Percentiles rank a stretch among this genome's conserved stretches.
These are phyloP conservation scores for Chaetorhynchus papuensis DNA, from an alignment of 2,113 vertebrate genomes.

Conservation along the genomic window DNA sequence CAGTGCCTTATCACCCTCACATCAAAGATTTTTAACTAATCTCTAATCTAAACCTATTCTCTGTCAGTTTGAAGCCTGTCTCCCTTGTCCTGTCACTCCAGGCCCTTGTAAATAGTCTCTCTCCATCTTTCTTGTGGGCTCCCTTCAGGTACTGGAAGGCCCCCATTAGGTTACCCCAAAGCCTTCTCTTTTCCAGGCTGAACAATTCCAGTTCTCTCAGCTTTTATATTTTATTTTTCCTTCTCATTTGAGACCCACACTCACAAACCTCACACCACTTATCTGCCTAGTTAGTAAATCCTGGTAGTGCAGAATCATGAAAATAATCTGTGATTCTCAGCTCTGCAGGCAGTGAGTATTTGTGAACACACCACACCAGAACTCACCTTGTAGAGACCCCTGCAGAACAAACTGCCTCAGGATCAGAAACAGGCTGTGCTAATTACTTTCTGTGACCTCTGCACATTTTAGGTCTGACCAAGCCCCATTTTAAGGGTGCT, in stretches of 20 bases:
- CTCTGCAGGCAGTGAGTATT: background rate
- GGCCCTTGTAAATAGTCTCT: too few species aligned
- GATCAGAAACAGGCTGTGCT: background rate
- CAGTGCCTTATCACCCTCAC: background rate
- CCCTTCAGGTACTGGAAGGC: background rate
- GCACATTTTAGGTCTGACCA: background rate
- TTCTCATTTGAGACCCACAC: background rate
- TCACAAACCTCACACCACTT: background rate
- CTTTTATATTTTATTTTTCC: background rate
- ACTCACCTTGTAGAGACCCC: background rate
- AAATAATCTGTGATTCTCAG: background rate
- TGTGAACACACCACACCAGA: background rate
- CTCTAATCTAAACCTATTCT: background rate
- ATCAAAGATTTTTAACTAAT: background rate
- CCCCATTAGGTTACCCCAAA: fast-evolving
- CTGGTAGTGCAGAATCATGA: background rate
- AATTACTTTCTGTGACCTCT: background rate
- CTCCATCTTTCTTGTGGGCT: background rate
- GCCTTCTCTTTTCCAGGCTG: background rate
- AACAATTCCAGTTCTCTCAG: background rate
- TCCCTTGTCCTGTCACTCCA: background rate
- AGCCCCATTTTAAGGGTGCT: fast-evolving
- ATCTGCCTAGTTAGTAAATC: background rate
- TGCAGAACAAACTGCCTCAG: background rate
- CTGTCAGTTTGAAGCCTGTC: background rate